Evolutionary conservation across 2,888 invertebrate genomes (phyloP), one percentile per base, ranked within the genome.

Genomic region (Oxyscelio sp.): DNA sequence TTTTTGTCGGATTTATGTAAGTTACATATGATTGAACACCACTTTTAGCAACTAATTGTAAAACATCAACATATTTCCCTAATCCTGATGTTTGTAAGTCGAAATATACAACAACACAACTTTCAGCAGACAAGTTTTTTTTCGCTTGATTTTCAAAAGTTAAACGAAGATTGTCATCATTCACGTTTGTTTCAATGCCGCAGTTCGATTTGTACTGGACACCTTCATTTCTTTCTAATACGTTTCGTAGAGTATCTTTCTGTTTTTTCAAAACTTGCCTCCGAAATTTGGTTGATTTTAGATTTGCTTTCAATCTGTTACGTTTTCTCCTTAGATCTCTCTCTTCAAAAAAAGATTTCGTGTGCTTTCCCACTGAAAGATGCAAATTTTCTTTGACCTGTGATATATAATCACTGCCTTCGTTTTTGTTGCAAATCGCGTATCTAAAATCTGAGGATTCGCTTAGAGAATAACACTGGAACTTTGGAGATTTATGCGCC

Each of bases 401-500:
- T 15, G 54, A 13, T 15, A 73, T 11, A 74, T 19, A 74, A n/a
- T 50, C 61, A 15, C 43, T 21, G 8, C 74, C 74, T 8, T 75
- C 63, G 15, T 75, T 75, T 40, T 45, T 43, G 3, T 19, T 56
- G 3, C 40, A 22, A 13, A 54, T 45, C 21, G 74, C 74, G 24
- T 45, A 75, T 19, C 74, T 8, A 56, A 54, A 43, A 75, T 75
- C 74, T 6, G 52, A 50, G 31, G 74, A 75, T 22, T 63, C 74
- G 17, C 74, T 75, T 56, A 34, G 43, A 5, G 63, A 74, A 19
- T 48, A 77, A 27, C 58, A 75, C 3, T 58, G 34, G 9, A 11
- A 65, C 22, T 77, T 77, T 8, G 77, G 58, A 38, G 66, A 54
- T 77, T 65, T 56, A 13, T 27, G 56, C n/a, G 65, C 21, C 61